Conservation (phyloP, 1,140 invertebrate genomes). For the Dreissena rostriformis region DNA sequence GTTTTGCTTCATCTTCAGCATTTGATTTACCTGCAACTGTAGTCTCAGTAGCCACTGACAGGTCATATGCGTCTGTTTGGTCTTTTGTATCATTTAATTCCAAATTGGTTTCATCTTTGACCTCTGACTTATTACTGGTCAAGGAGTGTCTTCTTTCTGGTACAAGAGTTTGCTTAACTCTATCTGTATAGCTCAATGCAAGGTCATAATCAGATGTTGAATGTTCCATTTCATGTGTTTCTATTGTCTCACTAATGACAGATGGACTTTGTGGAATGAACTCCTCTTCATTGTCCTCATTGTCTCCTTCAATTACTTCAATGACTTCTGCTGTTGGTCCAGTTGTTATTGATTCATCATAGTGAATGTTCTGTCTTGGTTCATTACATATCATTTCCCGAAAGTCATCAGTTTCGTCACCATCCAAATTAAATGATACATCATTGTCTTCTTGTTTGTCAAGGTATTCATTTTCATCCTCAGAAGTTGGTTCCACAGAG, state of each 20-base stretch:
- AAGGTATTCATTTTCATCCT: slow-evolving; percentile 47
- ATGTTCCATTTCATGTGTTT: slow-evolving; percentile 8
- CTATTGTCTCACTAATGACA: slow-evolving; percentile 40
- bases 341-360: neutral
- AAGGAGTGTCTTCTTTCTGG: neutral
- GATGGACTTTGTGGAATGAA: slow-evolving; percentile 36
- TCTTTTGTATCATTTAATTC: neutral
- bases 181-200: slow-evolving; percentile 41
- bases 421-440: slow-evolving; percentile 18
- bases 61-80: neutral
- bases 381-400: neutral
- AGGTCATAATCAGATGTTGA: slow-evolving; percentile 39
- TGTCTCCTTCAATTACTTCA: slow-evolving; percentile 51
- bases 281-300: slow-evolving; percentile 44
- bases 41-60: slow-evolving; percentile 19
- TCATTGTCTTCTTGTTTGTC: slow-evolving; percentile 9
- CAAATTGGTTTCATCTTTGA: neutral
- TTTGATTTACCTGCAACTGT: slow-evolving; percentile 28
- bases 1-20: slow-evolving; percentile 40
- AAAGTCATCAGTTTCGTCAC: slow-evolving; percentile 38
- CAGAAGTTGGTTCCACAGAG: slow-evolving; percentile 48
- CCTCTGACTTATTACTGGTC: neutral
- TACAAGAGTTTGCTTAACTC: slow-evolving; percentile 48
- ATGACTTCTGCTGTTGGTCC: slow-evolving; percentile 40
- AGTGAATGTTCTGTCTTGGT: neutral